Base-by-base conservation (phyloP, 2,113 vertebrate species). In the Oryzias curvinotus region DNA sequence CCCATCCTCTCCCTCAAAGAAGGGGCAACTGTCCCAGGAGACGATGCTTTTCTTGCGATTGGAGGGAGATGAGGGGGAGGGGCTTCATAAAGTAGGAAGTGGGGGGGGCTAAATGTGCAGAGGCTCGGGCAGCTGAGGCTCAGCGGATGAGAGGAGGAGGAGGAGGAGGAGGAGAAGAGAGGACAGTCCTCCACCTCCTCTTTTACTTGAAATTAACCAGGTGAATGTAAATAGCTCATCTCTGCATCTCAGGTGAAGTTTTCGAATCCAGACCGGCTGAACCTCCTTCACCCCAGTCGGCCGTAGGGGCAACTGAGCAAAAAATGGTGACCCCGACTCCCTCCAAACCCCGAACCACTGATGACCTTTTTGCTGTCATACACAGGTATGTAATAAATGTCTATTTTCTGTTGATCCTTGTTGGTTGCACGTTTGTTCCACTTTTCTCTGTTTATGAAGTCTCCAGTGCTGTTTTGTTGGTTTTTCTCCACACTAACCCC, bases 291-390 rank as follows among this genome's bases (percentile, higher is more conserved):
- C 84, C 89, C 54, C 83, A 79, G 6, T 78, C 78, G 50, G 71
- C 79, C 62, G 90, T 85, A 85, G 90, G 89, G 41, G 83, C 90
- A 3, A 79, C 78, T 12, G 48, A 48, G 1, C 85, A 91, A 1
- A 91, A 90, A 62, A 90, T 91, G 92, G 91, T 93, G 82, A 92
- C 95, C 63, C 96, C 96, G 65, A 90, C 94, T 53, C 94, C 96
- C 58, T 92, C 92, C 0, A 90, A 94, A 79, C 92, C 95, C 52
- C 92, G 95, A 68, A 99, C 97, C 68, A 98, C 96, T 0, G 96
- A 99, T 83, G 97, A 99, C 90, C 95, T 99, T 51, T 99, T 99
- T 55, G 96, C 97, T 48, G 96, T 89, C 64, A 99, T 99, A 85
- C 97, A 99, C 94, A 98, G 96, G 97, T 98, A 23, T 23, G 21